These are phyloP conservation scores for Melanotaenia boesemani DNA, from an alignment of 2,797 vertebrate genomes.

Conservation along the genomic window DNA sequence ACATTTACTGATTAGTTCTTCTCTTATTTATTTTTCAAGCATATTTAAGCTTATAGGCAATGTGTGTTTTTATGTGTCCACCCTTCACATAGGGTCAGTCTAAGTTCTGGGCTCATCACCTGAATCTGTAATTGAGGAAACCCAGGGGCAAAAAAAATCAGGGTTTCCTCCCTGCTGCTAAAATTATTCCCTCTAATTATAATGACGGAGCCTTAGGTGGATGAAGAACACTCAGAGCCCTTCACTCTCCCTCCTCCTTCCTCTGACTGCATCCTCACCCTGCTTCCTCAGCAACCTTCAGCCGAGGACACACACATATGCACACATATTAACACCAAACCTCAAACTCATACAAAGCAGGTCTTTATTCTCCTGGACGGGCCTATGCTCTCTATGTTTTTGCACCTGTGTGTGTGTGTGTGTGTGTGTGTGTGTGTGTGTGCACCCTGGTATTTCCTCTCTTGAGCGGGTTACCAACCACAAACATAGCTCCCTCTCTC, in stretches of 20 bases:
- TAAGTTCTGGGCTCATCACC: slow-evolving; percentile 55
- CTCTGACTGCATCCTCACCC: slow-evolving; percentile 75
- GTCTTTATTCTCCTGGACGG: slow-evolving; percentile 81
- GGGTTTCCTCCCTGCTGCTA: slow-evolving; percentile 73
- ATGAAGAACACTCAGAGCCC: slow-evolving; percentile 73
- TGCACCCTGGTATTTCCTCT: slow-evolving; percentile 77
- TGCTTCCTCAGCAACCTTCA: slow-evolving; percentile 78
- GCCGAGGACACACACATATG: slow-evolving; percentile 46
- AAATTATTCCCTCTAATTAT: slow-evolving; percentile 75
- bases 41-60: not conserved
- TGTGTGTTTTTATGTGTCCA: slow-evolving; percentile 7
- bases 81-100: slow-evolving; percentile 51
- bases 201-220: slow-evolving; percentile 71
- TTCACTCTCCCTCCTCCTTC: slow-evolving; percentile 70
- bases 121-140: slow-evolving; percentile 62
- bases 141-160: slow-evolving; percentile 44
- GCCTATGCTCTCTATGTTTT: slow-evolving; percentile 79
- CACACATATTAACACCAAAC: slow-evolving; percentile 73
- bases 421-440: slow-evolving; percentile 43
- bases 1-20: not conserved
- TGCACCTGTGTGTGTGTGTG: slow-evolving; percentile 81
- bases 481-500: slow-evolving; percentile 78
- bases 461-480: slow-evolving; percentile 76
- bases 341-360: slow-evolving; percentile 79
- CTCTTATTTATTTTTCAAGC: slow-evolving; percentile 2